Percentiles rank a stretch among this genome's conserved stretches.
Evolutionary conservation across 2,797 vertebrate genomes (phyloP).

Genomic region (Cuculus canorus): DNA sequence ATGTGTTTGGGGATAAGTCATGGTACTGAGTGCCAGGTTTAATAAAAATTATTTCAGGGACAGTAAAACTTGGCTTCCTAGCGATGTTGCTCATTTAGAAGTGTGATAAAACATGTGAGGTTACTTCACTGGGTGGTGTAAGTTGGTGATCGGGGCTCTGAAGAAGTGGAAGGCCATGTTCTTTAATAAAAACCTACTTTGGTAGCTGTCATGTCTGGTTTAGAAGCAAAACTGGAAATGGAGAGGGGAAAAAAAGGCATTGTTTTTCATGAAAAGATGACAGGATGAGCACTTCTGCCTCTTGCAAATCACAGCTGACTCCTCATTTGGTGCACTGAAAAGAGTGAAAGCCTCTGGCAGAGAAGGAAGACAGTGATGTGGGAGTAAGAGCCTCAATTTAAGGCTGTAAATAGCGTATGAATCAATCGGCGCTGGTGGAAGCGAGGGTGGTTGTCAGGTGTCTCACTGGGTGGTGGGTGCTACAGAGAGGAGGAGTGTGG

Average conservation of each 20-base stretch:
- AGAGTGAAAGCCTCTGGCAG: neutral
- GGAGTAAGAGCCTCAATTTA: neutral
- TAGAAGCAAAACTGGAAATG: neutral
- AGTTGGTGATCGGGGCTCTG: neutral
- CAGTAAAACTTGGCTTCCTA: neutral
- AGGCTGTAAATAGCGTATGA: neutral
- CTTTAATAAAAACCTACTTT: neutral
- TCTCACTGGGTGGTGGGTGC: neutral
- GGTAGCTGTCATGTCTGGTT: neutral
- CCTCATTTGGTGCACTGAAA: neutral
- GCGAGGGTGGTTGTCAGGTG: neutral
- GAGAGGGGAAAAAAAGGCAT: neutral
- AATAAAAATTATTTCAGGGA: neutral
- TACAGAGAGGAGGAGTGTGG: neutral
- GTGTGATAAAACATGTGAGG: accelerated
- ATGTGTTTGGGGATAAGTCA: neutral
- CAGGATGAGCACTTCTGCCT: neutral
- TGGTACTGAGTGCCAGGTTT: neutral
- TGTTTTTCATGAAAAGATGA: neutral
- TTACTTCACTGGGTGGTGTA: neutral
- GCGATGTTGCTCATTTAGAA: neutral
- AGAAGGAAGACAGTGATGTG: accelerated
- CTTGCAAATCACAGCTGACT: neutral
- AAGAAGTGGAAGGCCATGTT: neutral
- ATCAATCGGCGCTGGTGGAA: neutral